Base-by-base conservation (phyloP, 1,140 invertebrate genomes). In the Drosophila virilis region DNA sequence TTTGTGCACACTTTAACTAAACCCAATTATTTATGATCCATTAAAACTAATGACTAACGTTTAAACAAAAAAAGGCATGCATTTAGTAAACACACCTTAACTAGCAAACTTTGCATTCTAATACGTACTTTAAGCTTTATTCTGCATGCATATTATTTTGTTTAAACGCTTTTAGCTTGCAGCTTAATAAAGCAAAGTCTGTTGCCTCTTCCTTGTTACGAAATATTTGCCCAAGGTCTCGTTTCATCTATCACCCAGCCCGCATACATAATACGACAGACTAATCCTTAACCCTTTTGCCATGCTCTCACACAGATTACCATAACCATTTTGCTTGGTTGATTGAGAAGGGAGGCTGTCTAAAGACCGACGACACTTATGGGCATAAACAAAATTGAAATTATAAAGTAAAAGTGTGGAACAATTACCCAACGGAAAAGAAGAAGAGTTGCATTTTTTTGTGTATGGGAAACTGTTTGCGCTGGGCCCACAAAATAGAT, bases 401-500 rank as follows among this genome's bases (percentile, higher is more conserved):
- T 79, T 73, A 61, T 74, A 60, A 74, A 61, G 68, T 48, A 73
- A 67, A 73, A 76, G 67, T 81, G 75, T 74, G 57, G 48, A 69
- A 45, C 57, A 76, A 55, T 72, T 51, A 58, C 33, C 38, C 58
- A 73, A 62, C 13, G 52, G 13, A 54, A 13, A 60, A 68, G 50
- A 32, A 66, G 57, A n/a, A 10, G 17, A 33, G 13, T 15, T 59
- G 3, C 40, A 12, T 57, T 22, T 64, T 43, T 54, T 43, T n/a
- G 37, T 59, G 13, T 33, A 13, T 28, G 60, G 10, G 40, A 48
- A 62, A 45, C 69, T 82, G 66, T 86, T 86, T 88, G 77, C 40
- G 55, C 51, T 65, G 76, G 72, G 68, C 84, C 83, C 83, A 83
- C 83, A 88, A 88, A 88, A 89, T 83, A 89, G 83, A 88, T 88